Conservation (phyloP, 2,888 invertebrate species). For the Eupithecia pulchellata region DNA sequence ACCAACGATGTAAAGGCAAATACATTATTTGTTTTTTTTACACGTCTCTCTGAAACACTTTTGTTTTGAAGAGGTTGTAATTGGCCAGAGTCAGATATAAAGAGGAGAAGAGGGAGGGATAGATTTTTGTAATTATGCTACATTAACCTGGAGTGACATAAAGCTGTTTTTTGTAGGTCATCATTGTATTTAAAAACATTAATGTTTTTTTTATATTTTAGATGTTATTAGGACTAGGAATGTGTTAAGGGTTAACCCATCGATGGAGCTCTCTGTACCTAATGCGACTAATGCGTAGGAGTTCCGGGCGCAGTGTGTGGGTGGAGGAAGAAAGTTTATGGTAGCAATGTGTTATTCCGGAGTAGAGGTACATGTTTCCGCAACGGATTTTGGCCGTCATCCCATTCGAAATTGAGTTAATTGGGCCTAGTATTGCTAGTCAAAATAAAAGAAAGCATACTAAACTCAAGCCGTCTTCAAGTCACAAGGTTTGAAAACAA, state of each 20-base stretch:
- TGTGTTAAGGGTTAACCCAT: background rate
- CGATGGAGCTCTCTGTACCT: background rate
- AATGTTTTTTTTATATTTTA: too few relatives aligned
- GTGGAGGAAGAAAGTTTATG: slow-evolving; percentile 12
- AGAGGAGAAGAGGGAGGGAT: too few relatives aligned
- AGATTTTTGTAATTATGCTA: too few relatives aligned
- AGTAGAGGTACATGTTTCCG: background rate
- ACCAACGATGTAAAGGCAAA: too few relatives aligned
- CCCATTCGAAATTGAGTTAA: background rate
- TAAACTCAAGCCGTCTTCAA: background rate
- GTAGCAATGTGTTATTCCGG: slow-evolving; percentile 3
- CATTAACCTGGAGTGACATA: background rate
- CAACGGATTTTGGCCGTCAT: background rate
- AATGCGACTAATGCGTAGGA: slow-evolving; percentile 16
- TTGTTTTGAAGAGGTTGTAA: too few relatives aligned
- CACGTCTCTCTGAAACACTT: too few relatives aligned
- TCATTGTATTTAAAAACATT: too few relatives aligned
- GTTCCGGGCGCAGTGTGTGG: slow-evolving; percentile 6
- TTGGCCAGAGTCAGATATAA: too few relatives aligned
- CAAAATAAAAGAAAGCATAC: background rate
- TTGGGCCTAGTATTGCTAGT: background rate
- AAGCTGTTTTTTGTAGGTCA: too few relatives aligned
- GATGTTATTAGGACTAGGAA: too few relatives aligned
- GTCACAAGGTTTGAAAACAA: background rate
- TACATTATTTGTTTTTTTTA: too few relatives aligned